phyloP scores from a whole-genome alignment of 2,797 vertebrate genomes.

The Danio tinwini region DNA sequence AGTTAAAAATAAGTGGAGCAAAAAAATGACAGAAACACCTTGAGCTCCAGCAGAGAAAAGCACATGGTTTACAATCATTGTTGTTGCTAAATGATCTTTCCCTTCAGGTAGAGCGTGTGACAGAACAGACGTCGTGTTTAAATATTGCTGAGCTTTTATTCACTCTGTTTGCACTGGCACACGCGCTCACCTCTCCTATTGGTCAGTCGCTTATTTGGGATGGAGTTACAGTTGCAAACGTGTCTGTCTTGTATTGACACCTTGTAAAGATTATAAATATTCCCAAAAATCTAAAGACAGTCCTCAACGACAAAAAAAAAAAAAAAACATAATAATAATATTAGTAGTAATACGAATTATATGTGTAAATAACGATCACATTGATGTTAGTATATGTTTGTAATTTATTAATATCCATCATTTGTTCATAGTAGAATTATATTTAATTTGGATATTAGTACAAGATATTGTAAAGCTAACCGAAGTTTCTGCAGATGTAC shows the following conservation, averaged over 20 bases:
- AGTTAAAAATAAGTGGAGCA: constrained; percentile 58
- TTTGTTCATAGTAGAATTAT: too few species aligned
- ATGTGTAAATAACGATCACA: too few species aligned
- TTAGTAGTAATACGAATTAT: background rate
- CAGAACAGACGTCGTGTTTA: background rate
- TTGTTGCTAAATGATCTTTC: background rate
- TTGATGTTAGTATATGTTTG: too few species aligned
- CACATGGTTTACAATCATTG: constrained; percentile 17
- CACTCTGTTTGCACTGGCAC: constrained; percentile 17
- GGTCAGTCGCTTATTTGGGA: background rate
- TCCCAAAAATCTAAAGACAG: background rate
- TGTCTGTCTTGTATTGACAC: background rate
- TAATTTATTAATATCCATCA: too few species aligned
- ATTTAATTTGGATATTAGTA: too few species aligned
- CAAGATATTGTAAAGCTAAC: too few species aligned
- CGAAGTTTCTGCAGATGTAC: too few species aligned
- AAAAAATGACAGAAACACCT: background rate
- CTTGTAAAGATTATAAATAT: background rate
- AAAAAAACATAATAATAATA: background rate
- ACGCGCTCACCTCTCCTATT: constrained; percentile 33
- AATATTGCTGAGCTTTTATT: constrained; percentile 18
- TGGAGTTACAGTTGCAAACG: background rate
- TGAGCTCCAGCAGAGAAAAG: background rate
- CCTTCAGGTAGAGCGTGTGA: background rate
- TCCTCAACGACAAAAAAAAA: too few species aligned